A percentile compares a stretch with the other conserved stretches of the same genome.
These are phyloP conservation scores for Apodemus speciosus DNA, from an alignment of 2,113 vertebrate genomes.

Conservation along the genomic window DNA sequence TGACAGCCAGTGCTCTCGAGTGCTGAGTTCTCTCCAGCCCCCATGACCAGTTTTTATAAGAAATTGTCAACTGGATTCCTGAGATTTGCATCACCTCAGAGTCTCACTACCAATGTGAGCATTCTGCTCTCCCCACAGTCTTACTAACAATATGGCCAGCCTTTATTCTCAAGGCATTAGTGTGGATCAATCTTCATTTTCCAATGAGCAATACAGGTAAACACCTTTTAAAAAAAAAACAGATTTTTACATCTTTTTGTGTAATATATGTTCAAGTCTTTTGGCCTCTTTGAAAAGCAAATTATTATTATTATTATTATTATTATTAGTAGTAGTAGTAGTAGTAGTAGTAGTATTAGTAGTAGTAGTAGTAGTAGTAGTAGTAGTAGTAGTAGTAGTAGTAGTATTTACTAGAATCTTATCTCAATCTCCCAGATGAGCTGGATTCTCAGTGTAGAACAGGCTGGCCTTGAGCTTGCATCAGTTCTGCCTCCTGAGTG, in stretches of 20 bases:
- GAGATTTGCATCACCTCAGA: not conserved
- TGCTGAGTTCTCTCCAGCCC: not conserved
- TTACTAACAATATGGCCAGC: not conserved
- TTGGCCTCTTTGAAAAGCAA: not conserved
- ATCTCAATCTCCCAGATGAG: not conserved
- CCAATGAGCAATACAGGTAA: not conserved
- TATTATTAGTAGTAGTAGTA: not conserved
- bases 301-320: not conserved
- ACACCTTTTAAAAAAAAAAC: not conserved
- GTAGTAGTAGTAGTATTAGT: not conserved
- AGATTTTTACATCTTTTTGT: not conserved
- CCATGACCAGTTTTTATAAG: not conserved
- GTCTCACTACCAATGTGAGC: not conserved
- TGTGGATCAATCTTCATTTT: slow-evolving; percentile 1
- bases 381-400: not conserved
- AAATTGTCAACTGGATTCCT: not conserved
- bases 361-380: too few species aligned
- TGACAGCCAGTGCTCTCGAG: too few species aligned
- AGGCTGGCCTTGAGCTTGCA: not conserved
- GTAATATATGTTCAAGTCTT: not conserved
- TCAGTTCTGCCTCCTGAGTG: not conserved
- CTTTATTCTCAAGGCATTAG: not conserved
- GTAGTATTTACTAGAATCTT: not conserved
- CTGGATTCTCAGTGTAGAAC: not conserved
- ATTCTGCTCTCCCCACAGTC: not conserved